Evolutionary conservation across 1,140 invertebrate species (phyloP).

Genomic region (Solen grandis): DNA sequence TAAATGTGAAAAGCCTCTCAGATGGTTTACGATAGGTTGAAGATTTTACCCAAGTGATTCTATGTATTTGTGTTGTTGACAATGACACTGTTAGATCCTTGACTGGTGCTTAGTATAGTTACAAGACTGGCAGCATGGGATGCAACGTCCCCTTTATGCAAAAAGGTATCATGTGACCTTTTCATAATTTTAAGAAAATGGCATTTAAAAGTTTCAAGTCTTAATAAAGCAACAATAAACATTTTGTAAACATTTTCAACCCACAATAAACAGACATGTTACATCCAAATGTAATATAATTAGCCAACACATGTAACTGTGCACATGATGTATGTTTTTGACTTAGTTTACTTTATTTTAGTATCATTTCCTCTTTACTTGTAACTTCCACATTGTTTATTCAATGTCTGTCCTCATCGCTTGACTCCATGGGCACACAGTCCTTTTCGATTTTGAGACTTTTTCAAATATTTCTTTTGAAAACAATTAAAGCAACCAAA

Average conservation of each 20-base stretch:
- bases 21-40: no score
- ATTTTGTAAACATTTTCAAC: conserved; percentile 8
- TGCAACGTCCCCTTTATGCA: conserved; percentile 16
- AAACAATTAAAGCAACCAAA: conserved; percentile 30
- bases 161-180: conserved; percentile 44
- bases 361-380: neutral
- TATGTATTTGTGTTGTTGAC: no score
- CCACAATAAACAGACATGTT: conserved; percentile 5
- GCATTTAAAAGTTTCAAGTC: conserved; percentile 27
- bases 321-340: conserved; percentile 1
- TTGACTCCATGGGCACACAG: conserved; percentile 31
- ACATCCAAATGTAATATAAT: neutral
- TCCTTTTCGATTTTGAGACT: conserved; percentile 26
- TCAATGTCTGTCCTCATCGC: conserved; percentile 24
- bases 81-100: no score
- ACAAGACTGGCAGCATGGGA: no score
- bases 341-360: neutral
- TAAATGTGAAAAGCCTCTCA: no score
- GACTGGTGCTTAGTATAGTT: no score
- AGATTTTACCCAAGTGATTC: no score
- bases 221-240: conserved; percentile 3
- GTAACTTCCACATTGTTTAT: conserved; percentile 12
- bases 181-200: conserved; percentile 43
- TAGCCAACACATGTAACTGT: conserved; percentile 6
- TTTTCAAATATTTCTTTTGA: conserved; percentile 39